phyloP scores from a whole-genome alignment of 2,113 vertebrate species.

The Spheniscus mendiculus region DNA sequence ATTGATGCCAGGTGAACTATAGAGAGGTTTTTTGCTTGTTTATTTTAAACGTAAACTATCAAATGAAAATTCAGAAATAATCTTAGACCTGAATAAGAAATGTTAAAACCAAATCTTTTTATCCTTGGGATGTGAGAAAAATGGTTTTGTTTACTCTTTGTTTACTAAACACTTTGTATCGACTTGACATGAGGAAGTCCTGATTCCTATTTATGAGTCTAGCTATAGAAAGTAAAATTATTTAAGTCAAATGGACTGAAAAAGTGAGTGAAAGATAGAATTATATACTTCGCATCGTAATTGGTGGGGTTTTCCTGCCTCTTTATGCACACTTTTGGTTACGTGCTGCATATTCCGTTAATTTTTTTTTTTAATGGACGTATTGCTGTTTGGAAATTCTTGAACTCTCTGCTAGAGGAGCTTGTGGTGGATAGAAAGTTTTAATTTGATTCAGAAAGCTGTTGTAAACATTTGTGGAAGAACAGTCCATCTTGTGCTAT shows the following conservation, averaged over 20 bases:
- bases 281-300: not conserved
- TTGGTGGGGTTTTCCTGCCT: not conserved
- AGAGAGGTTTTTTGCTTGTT: not conserved
- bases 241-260: not conserved
- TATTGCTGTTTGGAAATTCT: not conserved
- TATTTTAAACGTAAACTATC: not conserved
- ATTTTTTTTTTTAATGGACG: not conserved
- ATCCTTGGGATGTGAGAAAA: not conserved
- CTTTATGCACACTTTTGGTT: not conserved
- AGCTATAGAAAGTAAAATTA: not conserved
- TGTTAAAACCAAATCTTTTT: not conserved
- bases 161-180: not conserved
- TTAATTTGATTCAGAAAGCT: not conserved
- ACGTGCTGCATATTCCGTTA: not conserved
- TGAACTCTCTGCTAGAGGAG: not conserved
- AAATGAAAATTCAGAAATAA: not conserved
- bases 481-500: not conserved
- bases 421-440: not conserved
- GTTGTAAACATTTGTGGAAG: not conserved
- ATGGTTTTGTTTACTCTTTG: not conserved
- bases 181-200: not conserved
- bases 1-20: conserved; percentile 87
- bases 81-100: not conserved
- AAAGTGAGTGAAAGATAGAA: not conserved
- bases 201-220: not conserved